Evolutionary conservation across 2,113 vertebrate species (phyloP).

Genomic region (Vireo altiloquus): DNA sequence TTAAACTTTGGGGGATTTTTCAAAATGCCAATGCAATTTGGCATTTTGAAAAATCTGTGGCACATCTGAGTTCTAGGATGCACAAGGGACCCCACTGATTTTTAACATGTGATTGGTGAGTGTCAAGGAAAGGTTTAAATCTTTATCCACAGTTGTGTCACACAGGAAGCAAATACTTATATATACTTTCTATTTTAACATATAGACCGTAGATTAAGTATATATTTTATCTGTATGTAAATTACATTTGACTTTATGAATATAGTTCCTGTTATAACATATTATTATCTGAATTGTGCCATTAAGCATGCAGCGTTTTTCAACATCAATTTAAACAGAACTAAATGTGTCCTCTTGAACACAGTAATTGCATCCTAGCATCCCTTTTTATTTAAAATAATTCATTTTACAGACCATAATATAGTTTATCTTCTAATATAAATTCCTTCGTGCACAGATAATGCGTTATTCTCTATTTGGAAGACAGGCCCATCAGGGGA

Average conservation of each 20-base stretch:
- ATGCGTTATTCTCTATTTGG: constrained; percentile 37
- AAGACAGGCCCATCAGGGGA: constrained; percentile 9
- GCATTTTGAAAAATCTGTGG: not conserved
- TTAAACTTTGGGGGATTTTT: rapidly evolving
- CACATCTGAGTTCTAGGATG: not conserved
- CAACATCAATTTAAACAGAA: constrained; percentile 34
- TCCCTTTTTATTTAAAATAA: constrained; percentile 35
- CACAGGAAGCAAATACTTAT: not conserved
- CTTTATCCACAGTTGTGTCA: not conserved
- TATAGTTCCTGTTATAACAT: constrained; percentile 6
- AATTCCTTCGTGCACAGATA: constrained; percentile 40
- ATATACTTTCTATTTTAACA: not conserved
- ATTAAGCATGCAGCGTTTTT: constrained; percentile 28
- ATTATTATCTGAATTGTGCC: constrained; percentile 30
- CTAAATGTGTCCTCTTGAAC: constrained; percentile 34
- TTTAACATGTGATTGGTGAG: not conserved
- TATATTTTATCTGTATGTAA: constrained; percentile 18
- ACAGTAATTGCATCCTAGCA: constrained; percentile 23
- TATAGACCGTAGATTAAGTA: not conserved
- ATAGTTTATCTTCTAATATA: constrained; percentile 40
- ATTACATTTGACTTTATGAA: constrained; percentile 23
- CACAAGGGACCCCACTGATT: not conserved
- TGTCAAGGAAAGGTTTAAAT: not conserved
- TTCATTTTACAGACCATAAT: constrained; percentile 32
- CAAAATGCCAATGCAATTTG: too few species aligned